Evolutionary conservation across 2,797 vertebrate species (phyloP).

Genomic region (Chaenodraco wilsoni): DNA sequence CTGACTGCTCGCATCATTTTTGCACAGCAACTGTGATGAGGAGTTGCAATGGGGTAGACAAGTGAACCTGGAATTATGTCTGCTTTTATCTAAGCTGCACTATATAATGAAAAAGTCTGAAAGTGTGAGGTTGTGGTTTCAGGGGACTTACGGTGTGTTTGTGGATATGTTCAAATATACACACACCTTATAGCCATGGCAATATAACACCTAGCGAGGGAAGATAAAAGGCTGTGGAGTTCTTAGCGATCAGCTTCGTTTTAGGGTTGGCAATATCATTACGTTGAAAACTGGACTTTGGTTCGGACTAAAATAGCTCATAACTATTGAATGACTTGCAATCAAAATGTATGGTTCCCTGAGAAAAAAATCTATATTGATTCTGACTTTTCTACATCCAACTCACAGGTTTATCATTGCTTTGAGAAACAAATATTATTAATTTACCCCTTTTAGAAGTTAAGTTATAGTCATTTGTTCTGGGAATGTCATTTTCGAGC

Average conservation of each 20-base stretch:
- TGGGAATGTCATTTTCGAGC: no score
- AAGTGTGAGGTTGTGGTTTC: neutral
- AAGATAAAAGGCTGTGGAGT: neutral
- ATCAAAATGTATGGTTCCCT: no score
- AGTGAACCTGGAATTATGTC: conserved; percentile 11
- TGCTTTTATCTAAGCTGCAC: neutral
- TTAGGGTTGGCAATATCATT: neutral
- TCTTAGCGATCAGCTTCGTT: neutral
- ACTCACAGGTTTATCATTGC: no score
- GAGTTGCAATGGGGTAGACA: neutral
- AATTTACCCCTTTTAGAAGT: no score
- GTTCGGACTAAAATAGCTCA: neutral
- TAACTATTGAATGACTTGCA: neutral
- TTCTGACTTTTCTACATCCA: no score
- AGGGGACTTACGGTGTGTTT: neutral
- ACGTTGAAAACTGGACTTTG: neutral
- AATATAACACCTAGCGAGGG: neutral
- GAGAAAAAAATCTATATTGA: no score
- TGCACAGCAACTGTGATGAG: conserved; percentile 7
- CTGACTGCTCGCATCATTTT: conserved; percentile 6
- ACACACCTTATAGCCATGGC: neutral
- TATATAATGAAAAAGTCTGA: neutral
- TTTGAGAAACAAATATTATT: no score
- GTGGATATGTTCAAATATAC: neutral
- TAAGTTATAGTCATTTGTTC: no score